Evolutionary conservation across 2,113 vertebrate species (phyloP), one percentile per base, ranked within the genome.

Genomic region (Megaleporinus macrocephalus): DNA sequence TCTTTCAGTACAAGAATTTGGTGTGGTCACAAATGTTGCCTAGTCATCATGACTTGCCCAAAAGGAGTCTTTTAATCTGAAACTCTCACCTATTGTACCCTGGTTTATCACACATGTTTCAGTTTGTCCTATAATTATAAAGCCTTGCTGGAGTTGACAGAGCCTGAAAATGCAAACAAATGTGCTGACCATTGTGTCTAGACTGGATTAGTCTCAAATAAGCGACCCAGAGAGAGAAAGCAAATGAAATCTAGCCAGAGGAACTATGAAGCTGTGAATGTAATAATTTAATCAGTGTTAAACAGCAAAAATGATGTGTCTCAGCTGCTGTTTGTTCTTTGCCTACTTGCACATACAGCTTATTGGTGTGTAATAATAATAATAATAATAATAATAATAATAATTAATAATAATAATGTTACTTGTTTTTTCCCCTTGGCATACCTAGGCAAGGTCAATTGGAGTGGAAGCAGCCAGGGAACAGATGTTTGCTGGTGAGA

Each of bases 401-500:
- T n/a, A n/a, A n/a, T n/a, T n/a, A n/a, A n/a, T n/a, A 55, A 57
- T 27, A 7, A 18, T 61, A 22, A 13, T 63, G 41, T 1, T 49
- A 13, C 62, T 10, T 44, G 22, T 36, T 20, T 9, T 47, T 81
- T 69, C 84, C 51, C 84, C 85, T 90, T 82, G 26, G 49, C 13
- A 51, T 73, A 57, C 30, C 44, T 65, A 99, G 98, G 97, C 95
- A 0, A 96, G 95, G 91, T 97, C 98, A 3, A 92, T 97, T 87
- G 96, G 95, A 3, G 91, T 99, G 79, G 97, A 98, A 82, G 90
- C 91, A 22, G 97, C 97, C 61, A 95, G 97, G 68, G 94, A 97
- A 20, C 93, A 73, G 80, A 99, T 99, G 97, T 99, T 99, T 90
- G 88, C 61, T 2, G 98, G 97, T 6, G 94, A 97, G 77, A 99